Percentiles rank a stretch among this genome's conserved stretches.
Conservation (phyloP, 2,113 vertebrate species). For the Pelodiscus sinensis region DNA sequence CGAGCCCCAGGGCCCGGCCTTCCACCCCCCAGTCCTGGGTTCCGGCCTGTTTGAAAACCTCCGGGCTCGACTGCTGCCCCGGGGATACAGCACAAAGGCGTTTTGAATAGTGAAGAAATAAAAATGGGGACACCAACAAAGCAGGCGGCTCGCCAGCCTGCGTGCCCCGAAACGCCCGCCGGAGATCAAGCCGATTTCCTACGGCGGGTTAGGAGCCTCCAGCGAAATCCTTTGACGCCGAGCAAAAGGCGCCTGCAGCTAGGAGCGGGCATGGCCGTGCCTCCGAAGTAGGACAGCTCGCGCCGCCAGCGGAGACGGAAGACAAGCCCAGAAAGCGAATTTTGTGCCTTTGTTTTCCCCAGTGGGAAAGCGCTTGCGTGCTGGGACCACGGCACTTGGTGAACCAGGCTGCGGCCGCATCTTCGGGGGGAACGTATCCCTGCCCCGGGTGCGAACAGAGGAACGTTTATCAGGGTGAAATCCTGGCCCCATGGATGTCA, state of each 20-base stretch:
- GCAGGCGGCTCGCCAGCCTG: neutral
- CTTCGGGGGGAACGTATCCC: rapidly evolving
- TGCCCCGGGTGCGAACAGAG: neutral
- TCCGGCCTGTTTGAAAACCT: too few species aligned
- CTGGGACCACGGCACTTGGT: neutral
- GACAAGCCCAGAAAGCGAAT: neutral
- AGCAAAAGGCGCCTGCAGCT: neutral
- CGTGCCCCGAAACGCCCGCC: neutral
- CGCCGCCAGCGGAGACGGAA: neutral
- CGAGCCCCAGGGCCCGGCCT: too few species aligned
- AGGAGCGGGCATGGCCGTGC: neutral
- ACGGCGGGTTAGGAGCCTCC: neutral
- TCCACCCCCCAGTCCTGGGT: too few species aligned
- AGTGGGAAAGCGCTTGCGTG: neutral
- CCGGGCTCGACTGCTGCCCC: neutral
- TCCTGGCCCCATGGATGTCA: neutral
- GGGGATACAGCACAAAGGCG: neutral
- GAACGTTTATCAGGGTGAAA: neutral
- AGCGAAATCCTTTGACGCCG: neutral
- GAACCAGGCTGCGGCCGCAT: neutral
- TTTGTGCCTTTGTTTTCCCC: neutral
- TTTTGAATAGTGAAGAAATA: neutral
- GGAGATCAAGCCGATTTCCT: neutral
- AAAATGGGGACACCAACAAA: neutral
- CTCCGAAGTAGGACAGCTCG: neutral